Conservation (phyloP, 2,888 invertebrate genomes). For the Hyposoter dolosus region DNA sequence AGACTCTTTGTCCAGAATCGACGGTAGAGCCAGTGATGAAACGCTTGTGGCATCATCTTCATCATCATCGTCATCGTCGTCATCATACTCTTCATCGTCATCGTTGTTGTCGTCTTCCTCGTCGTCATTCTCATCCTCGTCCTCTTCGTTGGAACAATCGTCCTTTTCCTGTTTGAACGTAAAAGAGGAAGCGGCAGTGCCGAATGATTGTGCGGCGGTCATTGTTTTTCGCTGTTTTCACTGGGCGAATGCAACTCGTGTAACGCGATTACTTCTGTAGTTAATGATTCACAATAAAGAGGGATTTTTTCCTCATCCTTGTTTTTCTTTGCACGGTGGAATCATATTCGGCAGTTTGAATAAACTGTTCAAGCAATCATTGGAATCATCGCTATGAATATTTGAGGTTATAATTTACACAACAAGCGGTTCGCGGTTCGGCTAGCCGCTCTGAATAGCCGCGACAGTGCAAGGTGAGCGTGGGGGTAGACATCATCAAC, state of each 20-base stretch:
- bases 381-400: background rate
- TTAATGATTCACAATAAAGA: background rate
- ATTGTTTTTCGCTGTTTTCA: slow-evolving; percentile 45
- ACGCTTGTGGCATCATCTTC: slow-evolving; percentile 73
- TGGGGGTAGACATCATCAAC: background rate
- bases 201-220: slow-evolving; percentile 73
- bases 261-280: background rate
- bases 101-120: slow-evolving; percentile 54
- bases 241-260: background rate
- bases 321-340: background rate
- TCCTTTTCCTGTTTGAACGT: slow-evolving; percentile 67
- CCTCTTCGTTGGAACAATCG: slow-evolving; percentile 58
- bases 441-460: background rate
- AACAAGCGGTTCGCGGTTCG: background rate
- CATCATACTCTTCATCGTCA: slow-evolving; percentile 38
- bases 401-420: slow-evolving; percentile 13
- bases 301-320: background rate
- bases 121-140: slow-evolving; percentile 67
- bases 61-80: slow-evolving; percentile 65
- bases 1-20: slow-evolving; percentile 73
- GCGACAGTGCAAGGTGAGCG: background rate
- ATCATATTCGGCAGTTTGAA: background rate
- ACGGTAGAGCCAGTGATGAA: slow-evolving; percentile 74
- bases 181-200: slow-evolving; percentile 74
- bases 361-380: background rate